A percentile compares a stretch with the other conserved stretches of the same genome.
These are phyloP conservation scores for Struthio camelus DNA, from an alignment of 2,113 vertebrate species.

Conservation along the genomic window DNA sequence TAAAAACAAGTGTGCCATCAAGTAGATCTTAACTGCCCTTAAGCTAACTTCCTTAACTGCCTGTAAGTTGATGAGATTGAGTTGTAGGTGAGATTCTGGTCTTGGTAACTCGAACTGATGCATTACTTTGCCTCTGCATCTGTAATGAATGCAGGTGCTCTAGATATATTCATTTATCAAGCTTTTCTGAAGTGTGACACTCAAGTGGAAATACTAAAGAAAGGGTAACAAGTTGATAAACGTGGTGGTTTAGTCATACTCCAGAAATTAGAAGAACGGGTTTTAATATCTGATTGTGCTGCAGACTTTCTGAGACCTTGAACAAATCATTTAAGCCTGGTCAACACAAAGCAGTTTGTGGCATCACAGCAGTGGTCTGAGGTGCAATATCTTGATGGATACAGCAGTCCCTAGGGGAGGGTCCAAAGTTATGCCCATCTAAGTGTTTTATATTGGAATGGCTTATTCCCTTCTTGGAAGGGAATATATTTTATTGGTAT, in stretches of 20 bases:
- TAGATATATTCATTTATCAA: too few species aligned
- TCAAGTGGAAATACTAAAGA: neutral
- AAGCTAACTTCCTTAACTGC: neutral
- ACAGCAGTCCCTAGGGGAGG: neutral
- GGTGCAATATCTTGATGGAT: neutral
- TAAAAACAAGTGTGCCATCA: neutral
- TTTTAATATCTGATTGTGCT: neutral
- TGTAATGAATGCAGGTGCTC: neutral
- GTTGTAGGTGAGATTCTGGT: neutral
- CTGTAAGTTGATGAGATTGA: neutral
- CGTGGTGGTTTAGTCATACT: neutral
- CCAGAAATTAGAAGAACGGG: neutral
- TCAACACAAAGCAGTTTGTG: neutral
- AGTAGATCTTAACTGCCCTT: neutral
- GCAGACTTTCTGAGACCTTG: neutral
- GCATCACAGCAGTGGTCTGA: neutral
- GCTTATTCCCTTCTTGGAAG: neutral
- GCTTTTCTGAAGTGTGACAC: too few species aligned
- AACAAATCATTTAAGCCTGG: neutral
- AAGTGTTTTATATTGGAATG: neutral
- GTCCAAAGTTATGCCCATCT: neutral
- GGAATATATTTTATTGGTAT: neutral
- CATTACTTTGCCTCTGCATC: neutral
- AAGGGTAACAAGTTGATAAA: neutral
- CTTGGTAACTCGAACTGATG: neutral